Evolutionary conservation across 2,888 invertebrate genomes (phyloP).

Genomic region (Molanna angustata): DNA sequence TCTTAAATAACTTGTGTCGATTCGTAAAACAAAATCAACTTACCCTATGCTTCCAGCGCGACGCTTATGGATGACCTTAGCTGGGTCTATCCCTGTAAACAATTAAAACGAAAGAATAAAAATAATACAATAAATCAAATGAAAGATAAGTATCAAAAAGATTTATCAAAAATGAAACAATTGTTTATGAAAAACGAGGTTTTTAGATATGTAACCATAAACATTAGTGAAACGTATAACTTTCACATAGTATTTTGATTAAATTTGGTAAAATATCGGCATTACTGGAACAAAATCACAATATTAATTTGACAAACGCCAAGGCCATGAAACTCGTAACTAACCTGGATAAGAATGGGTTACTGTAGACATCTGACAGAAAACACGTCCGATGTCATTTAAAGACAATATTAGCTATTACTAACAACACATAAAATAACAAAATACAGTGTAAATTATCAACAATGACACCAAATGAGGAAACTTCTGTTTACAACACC

Average conservation of each 20-base stretch:
- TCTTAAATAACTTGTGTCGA: too few species aligned
- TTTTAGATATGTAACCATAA: too few species aligned
- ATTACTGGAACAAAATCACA: too few species aligned
- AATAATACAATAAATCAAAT: too few species aligned
- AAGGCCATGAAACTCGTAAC: slow-evolving; percentile 24
- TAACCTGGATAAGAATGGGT: slow-evolving; percentile 28
- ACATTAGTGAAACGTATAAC: too few species aligned
- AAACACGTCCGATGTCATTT: slow-evolving; percentile 26
- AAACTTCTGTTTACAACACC: slow-evolving; percentile 47
- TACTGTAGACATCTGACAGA: slow-evolving; percentile 30
- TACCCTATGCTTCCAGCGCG: slow-evolving; percentile 78
- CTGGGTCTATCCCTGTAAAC: slow-evolving; percentile 72
- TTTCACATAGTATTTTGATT: too few species aligned
- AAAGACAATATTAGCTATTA: slow-evolving; percentile 9
- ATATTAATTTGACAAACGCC: slow-evolving; percentile 27
- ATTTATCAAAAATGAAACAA: too few species aligned
- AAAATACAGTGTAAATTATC: slow-evolving; percentile 14
- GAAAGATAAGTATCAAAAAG: too few species aligned
- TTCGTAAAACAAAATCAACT: slow-evolving; percentile 42
- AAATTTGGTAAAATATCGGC: too few species aligned
- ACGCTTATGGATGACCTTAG: slow-evolving; percentile 77
- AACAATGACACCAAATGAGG: slow-evolving; percentile 29
- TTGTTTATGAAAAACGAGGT: too few species aligned
- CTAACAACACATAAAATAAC: slow-evolving; percentile 4
- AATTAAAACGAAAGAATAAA: too few species aligned